Base-by-base conservation (phyloP, 2,888 invertebrate genomes). In the Pseudoips prasinana region DNA sequence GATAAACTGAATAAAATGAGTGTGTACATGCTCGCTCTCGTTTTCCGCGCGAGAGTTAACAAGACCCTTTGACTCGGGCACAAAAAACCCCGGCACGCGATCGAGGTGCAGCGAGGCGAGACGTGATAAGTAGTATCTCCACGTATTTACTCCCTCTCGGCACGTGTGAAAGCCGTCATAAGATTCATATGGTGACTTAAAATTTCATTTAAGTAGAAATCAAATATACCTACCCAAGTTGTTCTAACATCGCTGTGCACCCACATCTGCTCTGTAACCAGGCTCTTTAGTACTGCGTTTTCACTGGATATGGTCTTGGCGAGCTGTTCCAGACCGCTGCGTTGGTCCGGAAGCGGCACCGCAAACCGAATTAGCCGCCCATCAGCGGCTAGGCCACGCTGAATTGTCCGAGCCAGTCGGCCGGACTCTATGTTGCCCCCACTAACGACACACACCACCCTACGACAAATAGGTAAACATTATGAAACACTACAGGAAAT, bases 341-440 rank as follows among this genome's bases (percentile, higher is more conserved):
- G 92, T 52, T 94, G 88, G 74, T 95, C 95, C 26, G 93, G 93
- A 9, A 94, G 89, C 0, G 92, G 91, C 0, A 93, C 92, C 1
- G 91, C 90, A 70, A 94, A 94, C 56, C 94, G 90, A 65, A 92
- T 67, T 67, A 93, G 75, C 2, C 93, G 79, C 0, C 94, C 94
- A 60, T 94, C 93, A 0, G 92, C 94, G 5, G 95, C 94, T 29
- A 96, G 76, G 1, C 95, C 95, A 39, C 95, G 88, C 62, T 96
- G 95, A 49, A 95, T 90, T 39, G 93, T 93, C 26, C 95, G 89
- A 0, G 94, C 93, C 29, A 96, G 78, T 0, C 94, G 92, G 0
- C 94, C 94, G 0, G 93, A 93, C 67, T 96, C 95, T 23, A 96
- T 94, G 79, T 95, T 95, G 26, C 95, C 95, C 4, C 94, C 93